Evolutionary conservation across 2,113 vertebrate genomes (phyloP), one percentile per base, ranked within the genome.

Genomic region (Microcebus jonahi): DNA sequence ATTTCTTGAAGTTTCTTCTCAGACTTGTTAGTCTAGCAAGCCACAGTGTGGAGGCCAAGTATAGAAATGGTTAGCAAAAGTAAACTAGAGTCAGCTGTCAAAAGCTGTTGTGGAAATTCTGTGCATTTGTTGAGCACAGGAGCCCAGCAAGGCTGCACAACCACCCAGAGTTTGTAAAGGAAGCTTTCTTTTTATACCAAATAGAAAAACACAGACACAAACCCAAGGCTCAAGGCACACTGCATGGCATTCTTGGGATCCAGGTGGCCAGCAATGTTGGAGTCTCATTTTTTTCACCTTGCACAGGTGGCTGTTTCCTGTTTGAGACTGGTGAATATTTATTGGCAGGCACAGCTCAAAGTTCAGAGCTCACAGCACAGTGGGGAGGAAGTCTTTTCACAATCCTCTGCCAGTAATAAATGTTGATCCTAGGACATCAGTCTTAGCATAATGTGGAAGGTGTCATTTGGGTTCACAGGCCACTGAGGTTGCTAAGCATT

Each of bases 381-480:
- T 67, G 48, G 70, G 61, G 63, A 95, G 86, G 86, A 92, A 96
- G 73, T 65, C 39, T 91, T 89, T 85, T 91, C 79, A 91, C 45
- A 90, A 39, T 59, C 71, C 45, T 86, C 61, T 79, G 48, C 85
- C 57, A 48, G 67, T 86, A 73, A 94, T 91, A 88, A 80, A 87
- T 80, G n/a, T 48, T 70, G 70, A 77, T 88, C 82, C 81, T 67
- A 4, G 48, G 67, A 93, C 61, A 89, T 86, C 36, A 71, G 61
- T 68, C 67, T 88, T 61, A 50, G 57, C 61, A 65, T 76, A 80
- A 94, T 2, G 10, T 81, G 75, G 61, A 75, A 83, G 84, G 67
- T 76, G 50, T 79, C 71, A 13, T 76, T 67, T 39, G 77, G 57
- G 42, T 70, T 94, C 83, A 57, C 11, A 73, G 77, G 50, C 36